Conservation (phyloP, 2,797 vertebrate species). For the Mus caroli region DNA sequence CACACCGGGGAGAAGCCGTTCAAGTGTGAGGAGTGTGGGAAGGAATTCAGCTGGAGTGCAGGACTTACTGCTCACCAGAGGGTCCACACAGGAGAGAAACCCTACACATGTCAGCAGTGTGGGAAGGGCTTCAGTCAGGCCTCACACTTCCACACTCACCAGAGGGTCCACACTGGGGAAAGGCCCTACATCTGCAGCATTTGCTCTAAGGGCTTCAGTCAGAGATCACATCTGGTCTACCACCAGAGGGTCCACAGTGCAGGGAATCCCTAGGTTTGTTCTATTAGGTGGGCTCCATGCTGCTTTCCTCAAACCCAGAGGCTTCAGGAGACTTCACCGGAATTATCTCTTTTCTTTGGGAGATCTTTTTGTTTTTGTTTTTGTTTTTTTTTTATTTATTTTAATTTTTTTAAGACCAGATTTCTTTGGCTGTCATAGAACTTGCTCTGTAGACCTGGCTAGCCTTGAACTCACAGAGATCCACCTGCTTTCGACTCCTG, state of each 20-base stretch:
- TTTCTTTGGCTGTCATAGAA: neutral
- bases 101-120: slow-evolving; percentile 79
- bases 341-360: neutral
- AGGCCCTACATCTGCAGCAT: slow-evolving; percentile 64
- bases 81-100: slow-evolving; percentile 83
- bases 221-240: slow-evolving; percentile 78
- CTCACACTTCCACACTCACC: slow-evolving; percentile 83
- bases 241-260: slow-evolving; percentile 71
- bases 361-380: neutral
- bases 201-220: slow-evolving; percentile 81
- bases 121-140: slow-evolving; percentile 85
- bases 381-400: neutral
- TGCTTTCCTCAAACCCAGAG: neutral
- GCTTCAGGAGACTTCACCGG: neutral
- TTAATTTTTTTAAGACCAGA: neutral
- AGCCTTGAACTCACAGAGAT: neutral
- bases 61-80: slow-evolving; percentile 84
- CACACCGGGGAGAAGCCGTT: slow-evolving; percentile 84
- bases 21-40: slow-evolving; percentile 83
- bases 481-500: neutral
- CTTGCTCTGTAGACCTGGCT: neutral
- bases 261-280: neutral
- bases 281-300: neutral
- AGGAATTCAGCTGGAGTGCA: slow-evolving; percentile 83
- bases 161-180: slow-evolving; percentile 83